Base-by-base conservation (phyloP, 2,113 vertebrate species). In the Trematocara zebra region DNA sequence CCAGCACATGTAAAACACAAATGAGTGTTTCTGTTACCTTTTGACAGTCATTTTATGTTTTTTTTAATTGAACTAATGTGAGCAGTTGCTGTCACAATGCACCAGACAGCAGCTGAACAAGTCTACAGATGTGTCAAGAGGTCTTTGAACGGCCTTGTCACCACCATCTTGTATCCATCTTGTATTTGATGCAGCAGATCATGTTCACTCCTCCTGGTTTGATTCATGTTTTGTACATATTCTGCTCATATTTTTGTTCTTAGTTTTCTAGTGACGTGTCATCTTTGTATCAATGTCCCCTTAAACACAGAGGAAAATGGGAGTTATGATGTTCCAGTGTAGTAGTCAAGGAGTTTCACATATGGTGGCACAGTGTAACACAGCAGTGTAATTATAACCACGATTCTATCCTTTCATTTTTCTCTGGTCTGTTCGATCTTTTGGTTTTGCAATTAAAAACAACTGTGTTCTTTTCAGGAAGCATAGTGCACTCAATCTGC, bases 221-320 rank as follows among this genome's bases (percentile, higher is more conserved):
- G 91, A 51, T 94, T 96, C 92, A 96, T 96, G 92, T 92, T 96
- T 97, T 97, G 96, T 97, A 97, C 95, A 97, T 97, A 97, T 94
- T 97, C 95, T 96, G 95, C 91, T 88, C 91, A 93, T 86, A 84
- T 90, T 93, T 86, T 92, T 96, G 96, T 94, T 93, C 86, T 93
- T 96, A 95, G 94, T 95, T 97, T 96, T 95, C 85, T 97, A 95
- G 96, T 96, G 94, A 94, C 2, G 95, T 97, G 94, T 94, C 83
- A 92, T 93, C 90, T 93, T 93, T 91, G 85, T 94, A 85, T 84
- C 47, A 56, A 35, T 86, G 67, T 64, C 78, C 84, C 42, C 67
- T 61, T 79, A 28, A 12, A 87, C 44, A 23, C 35, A 83, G 54
- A 85, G 72, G 80, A 64, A 86, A 89, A 83, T 74, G 85, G 86